Conservation (phyloP, 2,797 vertebrate genomes). For the Babyrousa celebensis region DNA sequence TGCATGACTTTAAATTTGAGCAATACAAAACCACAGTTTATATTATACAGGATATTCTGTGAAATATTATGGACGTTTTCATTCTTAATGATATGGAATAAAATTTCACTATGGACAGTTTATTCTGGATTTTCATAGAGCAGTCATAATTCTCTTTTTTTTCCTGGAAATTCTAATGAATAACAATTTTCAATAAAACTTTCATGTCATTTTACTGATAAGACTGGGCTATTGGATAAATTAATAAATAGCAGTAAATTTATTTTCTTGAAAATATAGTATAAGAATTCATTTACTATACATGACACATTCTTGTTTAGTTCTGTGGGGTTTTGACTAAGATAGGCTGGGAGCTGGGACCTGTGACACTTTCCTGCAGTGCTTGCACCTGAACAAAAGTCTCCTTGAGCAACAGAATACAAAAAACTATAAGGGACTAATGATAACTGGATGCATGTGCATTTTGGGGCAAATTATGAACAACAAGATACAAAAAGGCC, state of each 20-base stretch:
- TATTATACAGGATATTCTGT: background rate
- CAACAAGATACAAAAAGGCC: background rate
- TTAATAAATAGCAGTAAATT: background rate
- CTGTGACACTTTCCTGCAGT: background rate
- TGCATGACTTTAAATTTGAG: background rate
- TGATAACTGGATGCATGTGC: background rate
- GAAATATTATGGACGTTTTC: slow-evolving; percentile 13
- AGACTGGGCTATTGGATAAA: background rate
- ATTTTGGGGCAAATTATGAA: background rate
- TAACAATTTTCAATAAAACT: background rate
- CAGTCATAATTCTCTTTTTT: background rate
- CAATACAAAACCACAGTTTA: background rate
- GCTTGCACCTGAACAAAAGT: background rate
- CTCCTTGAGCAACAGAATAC: background rate
- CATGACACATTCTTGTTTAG: background rate
- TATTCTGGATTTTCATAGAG: background rate
- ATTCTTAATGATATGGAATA: background rate
- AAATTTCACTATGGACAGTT: background rate
- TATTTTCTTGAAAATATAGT: background rate
- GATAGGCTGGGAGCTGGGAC: rapidly evolving
- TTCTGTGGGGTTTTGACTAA: background rate
- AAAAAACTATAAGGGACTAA: background rate
- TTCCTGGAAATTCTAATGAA: background rate
- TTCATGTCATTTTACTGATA: background rate
- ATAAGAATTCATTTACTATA: background rate